Conservation (phyloP, 2,888 invertebrate species). For the Tipula lateralis region DNA sequence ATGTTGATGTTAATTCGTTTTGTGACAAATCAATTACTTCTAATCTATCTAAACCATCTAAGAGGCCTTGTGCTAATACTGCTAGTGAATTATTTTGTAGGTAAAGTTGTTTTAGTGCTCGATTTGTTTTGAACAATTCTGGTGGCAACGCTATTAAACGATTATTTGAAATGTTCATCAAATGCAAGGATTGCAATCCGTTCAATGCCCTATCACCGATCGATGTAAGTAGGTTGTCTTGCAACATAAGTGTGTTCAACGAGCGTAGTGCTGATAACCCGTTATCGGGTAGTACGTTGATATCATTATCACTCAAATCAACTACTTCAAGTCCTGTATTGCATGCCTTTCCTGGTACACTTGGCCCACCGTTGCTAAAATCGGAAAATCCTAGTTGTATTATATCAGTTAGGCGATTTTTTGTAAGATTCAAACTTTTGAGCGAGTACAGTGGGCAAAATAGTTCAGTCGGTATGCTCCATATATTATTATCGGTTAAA, state of each 20-base stretch:
- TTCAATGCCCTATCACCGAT: constrained; percentile 70
- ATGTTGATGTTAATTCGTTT: constrained; percentile 71
- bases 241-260: constrained; percentile 63
- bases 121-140: constrained; percentile 69
- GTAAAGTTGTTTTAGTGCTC: constrained; percentile 66
- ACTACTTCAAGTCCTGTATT: constrained; percentile 64
- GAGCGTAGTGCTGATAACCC: constrained; percentile 66
- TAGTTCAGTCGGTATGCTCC: constrained; percentile 66
- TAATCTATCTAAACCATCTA: constrained; percentile 68
- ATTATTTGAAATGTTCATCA: constrained; percentile 75
- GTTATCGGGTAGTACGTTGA: constrained; percentile 64
- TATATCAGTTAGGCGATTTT: constrained; percentile 73
- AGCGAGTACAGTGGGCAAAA: constrained; percentile 68
- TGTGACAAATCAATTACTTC: constrained; percentile 67
- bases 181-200: constrained; percentile 62
- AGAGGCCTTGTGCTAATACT: constrained; percentile 67
- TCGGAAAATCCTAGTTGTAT: constrained; percentile 70
- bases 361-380: constrained; percentile 60
- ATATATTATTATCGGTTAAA: constrained; percentile 71
- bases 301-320: constrained; percentile 70
- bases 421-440: constrained; percentile 65
- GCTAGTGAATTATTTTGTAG: constrained; percentile 72
- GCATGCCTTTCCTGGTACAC: constrained; percentile 64
- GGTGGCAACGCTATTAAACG: constrained; percentile 70
- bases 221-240: constrained; percentile 70